These are phyloP conservation scores for Pycnonotus jocosus DNA, from an alignment of 2,113 vertebrate species.

Conservation along the genomic window DNA sequence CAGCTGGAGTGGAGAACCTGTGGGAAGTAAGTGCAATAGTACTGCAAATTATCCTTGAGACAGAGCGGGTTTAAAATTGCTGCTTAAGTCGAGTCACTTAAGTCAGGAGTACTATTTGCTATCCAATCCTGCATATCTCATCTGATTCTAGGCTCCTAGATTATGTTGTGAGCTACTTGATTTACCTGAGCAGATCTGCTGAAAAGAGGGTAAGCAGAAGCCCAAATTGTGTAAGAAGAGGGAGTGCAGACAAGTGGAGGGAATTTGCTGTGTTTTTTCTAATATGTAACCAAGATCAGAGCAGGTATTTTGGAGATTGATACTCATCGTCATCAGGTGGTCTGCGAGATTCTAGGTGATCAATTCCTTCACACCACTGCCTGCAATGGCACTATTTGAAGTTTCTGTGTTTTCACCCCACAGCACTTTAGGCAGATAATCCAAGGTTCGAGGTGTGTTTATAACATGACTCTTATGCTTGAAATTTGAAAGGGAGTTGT, in stretches of 20 bases:
- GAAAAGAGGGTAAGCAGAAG: background rate
- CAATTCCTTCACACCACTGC: background rate
- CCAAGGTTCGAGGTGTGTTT: background rate
- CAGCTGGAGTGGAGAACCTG: conserved; percentile 94
- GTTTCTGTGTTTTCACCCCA: background rate
- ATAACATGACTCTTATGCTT: background rate
- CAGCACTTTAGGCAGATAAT: background rate
- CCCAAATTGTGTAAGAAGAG: background rate
- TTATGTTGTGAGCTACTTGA: background rate
- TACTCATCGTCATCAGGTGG: background rate
- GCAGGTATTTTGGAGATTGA: background rate
- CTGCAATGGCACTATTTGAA: background rate
- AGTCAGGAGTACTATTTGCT: background rate
- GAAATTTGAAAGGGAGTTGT: background rate
- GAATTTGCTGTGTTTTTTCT: background rate
- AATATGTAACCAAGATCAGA: background rate
- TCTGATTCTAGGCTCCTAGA: background rate
- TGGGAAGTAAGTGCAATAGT: conserved; percentile 84
- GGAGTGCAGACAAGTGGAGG: background rate
- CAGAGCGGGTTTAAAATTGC: background rate
- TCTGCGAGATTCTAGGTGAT: background rate
- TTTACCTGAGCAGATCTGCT: background rate
- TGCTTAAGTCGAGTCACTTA: background rate
- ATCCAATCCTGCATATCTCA: background rate
- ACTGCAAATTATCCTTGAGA: background rate